Conservation (phyloP, 2,888 invertebrate genomes). For the Exephanes ischioxanthus region DNA sequence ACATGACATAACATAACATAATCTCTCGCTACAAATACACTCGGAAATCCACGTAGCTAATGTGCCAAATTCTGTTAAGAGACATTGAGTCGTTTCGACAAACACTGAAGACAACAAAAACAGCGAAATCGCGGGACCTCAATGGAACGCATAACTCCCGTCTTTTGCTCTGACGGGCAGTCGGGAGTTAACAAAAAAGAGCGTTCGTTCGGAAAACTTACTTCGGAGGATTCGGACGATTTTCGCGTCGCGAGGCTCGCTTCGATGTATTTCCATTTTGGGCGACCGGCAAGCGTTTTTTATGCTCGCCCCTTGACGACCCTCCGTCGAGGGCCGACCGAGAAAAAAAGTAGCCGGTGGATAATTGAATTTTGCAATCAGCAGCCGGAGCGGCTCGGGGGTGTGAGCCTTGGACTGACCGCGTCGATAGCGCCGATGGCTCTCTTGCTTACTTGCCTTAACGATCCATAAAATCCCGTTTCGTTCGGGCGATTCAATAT, state of each 20-base stretch:
- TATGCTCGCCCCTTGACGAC: not conserved
- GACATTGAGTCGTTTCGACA: too few relatives aligned
- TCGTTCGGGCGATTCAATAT: slow-evolving; percentile 49
- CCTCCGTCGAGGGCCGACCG: slow-evolving; percentile 20
- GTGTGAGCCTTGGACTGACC: slow-evolving; percentile 58
- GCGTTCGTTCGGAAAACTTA: too few relatives aligned
- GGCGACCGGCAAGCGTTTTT: not conserved
- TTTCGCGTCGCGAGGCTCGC: not conserved
- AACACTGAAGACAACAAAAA: too few relatives aligned
- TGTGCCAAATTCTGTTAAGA: too few relatives aligned
- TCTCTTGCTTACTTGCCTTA: slow-evolving; percentile 34
- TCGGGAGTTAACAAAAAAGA: too few relatives aligned
- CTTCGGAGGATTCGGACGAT: not conserved
- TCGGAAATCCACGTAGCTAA: too few relatives aligned
- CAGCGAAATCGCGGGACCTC: too few relatives aligned
- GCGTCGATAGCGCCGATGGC: slow-evolving; percentile 37
- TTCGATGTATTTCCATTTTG: not conserved
- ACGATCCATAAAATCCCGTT: slow-evolving; percentile 61
- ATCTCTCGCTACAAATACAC: too few relatives aligned
- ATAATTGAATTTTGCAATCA: slow-evolving; percentile 68
- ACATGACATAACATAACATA: too few relatives aligned
- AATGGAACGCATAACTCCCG: too few relatives aligned
- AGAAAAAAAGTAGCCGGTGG: slow-evolving; percentile 50
- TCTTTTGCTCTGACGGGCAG: too few relatives aligned
- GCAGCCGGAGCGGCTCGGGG: slow-evolving; percentile 48